Conservation (phyloP, 2,797 vertebrate genomes). For the Chiloscyllium punctatum region DNA sequence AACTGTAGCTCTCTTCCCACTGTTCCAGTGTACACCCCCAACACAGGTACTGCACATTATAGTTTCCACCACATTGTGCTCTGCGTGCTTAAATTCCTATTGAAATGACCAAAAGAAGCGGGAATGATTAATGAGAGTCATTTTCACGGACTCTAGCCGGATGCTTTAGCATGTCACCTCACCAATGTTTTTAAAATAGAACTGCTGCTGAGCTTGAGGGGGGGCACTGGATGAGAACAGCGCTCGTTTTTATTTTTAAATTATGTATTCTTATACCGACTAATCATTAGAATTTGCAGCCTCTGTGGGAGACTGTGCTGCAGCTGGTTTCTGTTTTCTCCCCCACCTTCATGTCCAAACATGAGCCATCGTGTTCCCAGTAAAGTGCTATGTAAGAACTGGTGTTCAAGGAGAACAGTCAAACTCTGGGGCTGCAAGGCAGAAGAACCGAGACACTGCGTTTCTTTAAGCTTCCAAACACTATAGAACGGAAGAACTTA, state of each 20-base stretch:
- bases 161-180: neutral
- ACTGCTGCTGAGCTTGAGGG: neutral
- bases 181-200: neutral
- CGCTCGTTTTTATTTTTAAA: neutral
- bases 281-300: neutral
- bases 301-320: neutral
- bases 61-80: neutral
- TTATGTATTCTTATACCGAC: neutral
- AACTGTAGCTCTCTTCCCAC: neutral
- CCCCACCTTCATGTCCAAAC: neutral
- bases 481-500: neutral
- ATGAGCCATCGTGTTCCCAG: neutral
- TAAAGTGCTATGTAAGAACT: neutral
- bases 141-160: neutral
- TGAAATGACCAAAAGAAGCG: no score
- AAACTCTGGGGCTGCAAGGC: neutral
- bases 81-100: neutral
- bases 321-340: no score
- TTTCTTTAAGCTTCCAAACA: neutral
- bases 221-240: neutral
- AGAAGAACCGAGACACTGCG: neutral
- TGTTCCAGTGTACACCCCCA: neutral
- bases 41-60: neutral
- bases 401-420: neutral
- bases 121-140: neutral